phyloP scores from a whole-genome alignment of 2,797 vertebrate species.

The Clangula hyemalis region DNA sequence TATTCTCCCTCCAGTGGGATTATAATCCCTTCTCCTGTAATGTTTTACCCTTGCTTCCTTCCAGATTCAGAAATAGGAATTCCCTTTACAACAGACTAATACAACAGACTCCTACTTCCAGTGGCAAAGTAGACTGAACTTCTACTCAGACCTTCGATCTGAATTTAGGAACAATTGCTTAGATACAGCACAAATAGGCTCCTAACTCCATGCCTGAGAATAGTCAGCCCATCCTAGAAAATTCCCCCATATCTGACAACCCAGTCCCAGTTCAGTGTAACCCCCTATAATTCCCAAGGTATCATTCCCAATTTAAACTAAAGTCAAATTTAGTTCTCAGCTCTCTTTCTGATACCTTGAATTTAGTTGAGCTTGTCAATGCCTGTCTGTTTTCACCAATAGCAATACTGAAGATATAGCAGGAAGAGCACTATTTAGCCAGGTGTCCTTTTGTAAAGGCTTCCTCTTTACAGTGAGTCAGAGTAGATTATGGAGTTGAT shows the following conservation, averaged over 20 bases:
- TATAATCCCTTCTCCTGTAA: background rate
- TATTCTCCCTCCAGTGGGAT: background rate
- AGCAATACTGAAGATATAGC: background rate
- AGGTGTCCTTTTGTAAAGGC: conserved; percentile 37
- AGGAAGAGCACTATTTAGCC: conserved; percentile 10
- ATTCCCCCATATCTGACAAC: background rate
- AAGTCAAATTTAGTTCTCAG: background rate
- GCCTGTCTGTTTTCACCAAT: background rate
- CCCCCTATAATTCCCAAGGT: background rate
- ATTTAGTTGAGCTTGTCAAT: background rate
- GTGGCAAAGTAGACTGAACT: background rate
- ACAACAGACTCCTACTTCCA: background rate
- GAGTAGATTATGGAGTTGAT: background rate
- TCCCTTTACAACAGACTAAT: background rate
- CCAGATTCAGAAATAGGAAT: background rate
- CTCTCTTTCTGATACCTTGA: background rate
- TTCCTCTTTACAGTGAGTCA: conserved; percentile 35
- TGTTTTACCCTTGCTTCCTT: background rate
- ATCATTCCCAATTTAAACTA: background rate
- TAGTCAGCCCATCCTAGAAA: background rate
- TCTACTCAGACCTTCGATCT: background rate
- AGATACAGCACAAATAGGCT: rapidly evolving
- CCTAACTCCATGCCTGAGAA: background rate
- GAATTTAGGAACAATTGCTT: background rate
- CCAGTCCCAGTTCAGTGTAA: background rate